Base-by-base conservation (phyloP, 2,888 invertebrate genomes). In the Poecilobothrus nobilitatus region DNA sequence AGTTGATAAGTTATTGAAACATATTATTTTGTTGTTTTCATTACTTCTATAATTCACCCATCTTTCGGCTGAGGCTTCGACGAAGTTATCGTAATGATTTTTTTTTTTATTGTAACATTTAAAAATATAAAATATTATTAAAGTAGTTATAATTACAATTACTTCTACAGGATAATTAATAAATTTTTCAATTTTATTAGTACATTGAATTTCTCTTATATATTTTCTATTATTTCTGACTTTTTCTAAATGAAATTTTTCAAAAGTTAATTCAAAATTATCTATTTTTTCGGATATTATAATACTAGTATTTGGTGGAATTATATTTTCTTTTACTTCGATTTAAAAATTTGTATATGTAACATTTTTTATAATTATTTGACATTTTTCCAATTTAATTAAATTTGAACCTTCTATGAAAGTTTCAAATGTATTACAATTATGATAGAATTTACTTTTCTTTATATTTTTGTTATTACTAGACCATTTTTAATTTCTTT, bases 371-470 rank as follows among this genome's bases (percentile, higher is more conserved):
- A 33, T n/a, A 9, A 33, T 44, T 27, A 68, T 41, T 41, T 68
- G 66, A 66, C 68, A 68, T n/a, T n/a, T 68, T 66, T 68, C 18
- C 22, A 68, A 68, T 68, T 68, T 68, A n/a, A 68, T 27, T 15
- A 68, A 63, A 63, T 66, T 66, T 18, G 68, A 66, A 7, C 68
- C 68, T 8, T 15, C 12, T 10, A 44, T 44, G 12, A 12, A 10
- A 12, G 15, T 44, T 15, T 44, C 44, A 44, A 44, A 44, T 10
- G 6, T 12, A 44, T 44, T 44, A 44, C 44, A 44, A 15, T 44
- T 44, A 44, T 44, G 44, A 12, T 15, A 10, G 12, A n/a, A n/a
- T n/a, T n/a, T n/a, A n/a, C n/a, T n/a, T n/a, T n/a, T n/a, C n/a
- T n/a, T n/a, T n/a, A n/a, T 10, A 10, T 44, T 44, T 44, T 34